phyloP scores from a whole-genome alignment of 2,797 vertebrate species.

The Ptychadena robeensis region DNA sequence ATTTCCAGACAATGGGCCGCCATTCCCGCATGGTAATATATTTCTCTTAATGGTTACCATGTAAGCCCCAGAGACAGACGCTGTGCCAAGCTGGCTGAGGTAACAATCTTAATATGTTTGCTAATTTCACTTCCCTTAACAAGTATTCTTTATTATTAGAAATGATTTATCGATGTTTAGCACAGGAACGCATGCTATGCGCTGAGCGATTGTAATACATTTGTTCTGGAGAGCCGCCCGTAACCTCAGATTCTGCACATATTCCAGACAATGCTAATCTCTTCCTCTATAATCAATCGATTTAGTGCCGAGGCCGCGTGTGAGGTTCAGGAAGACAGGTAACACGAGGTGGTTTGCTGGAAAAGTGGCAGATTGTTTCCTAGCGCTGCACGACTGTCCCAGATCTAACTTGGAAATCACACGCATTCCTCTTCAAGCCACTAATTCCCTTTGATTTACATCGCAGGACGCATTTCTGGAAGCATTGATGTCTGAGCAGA shows the following conservation, averaged over 20 bases:
- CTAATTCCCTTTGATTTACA: constrained; percentile 7
- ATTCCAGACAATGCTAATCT: constrained; percentile 38
- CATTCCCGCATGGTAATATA: constrained; percentile 38
- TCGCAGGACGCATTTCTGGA: not conserved
- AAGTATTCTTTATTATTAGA: constrained; percentile 53
- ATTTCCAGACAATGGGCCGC: constrained; percentile 50
- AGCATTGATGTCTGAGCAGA: not conserved
- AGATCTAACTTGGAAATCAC: constrained; percentile 16
- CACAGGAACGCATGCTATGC: constrained; percentile 29
- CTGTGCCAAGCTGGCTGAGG: constrained; percentile 45
- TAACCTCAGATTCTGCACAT: constrained; percentile 55
- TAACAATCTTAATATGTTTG: constrained; percentile 52
- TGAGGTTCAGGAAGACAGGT: constrained; percentile 9
- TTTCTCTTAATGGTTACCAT: constrained; percentile 55
- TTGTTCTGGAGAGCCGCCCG: constrained; percentile 44
- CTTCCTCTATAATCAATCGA: constrained; percentile 22
- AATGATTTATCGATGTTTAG: constrained; percentile 55
- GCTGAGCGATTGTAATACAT: constrained; percentile 51
- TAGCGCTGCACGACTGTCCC: not conserved
- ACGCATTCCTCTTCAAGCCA: not conserved
- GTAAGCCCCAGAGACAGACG: constrained; percentile 46
- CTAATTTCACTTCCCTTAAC: constrained; percentile 59
- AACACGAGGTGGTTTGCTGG: constrained; percentile 11
- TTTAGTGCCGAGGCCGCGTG: constrained; percentile 26
- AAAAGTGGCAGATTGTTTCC: constrained; percentile 12